A percentile compares a stretch with the other conserved stretches of the same genome.
phyloP scores from a whole-genome alignment of 2,113 vertebrate species.

The Pseudolaguvia tuberculata region DNA sequence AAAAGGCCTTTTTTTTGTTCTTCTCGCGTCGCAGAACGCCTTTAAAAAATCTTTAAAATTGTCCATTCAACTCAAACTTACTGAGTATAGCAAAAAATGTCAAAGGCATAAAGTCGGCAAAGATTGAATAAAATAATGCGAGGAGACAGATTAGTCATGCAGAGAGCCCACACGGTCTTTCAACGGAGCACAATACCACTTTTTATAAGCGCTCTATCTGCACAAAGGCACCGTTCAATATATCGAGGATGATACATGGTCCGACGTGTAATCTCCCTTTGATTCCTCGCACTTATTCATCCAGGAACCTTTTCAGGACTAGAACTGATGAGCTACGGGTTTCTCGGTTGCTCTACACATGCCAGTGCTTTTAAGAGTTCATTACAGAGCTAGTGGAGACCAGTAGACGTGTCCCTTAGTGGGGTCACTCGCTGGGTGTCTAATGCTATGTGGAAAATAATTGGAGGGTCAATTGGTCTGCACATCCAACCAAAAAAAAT shows the following conservation, averaged over 20 bases:
- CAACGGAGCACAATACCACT: constrained; percentile 94
- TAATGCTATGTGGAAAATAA: constrained; percentile 8
- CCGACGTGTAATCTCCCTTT: constrained; percentile 99
- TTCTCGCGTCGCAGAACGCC: constrained; percentile 84
- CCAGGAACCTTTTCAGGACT: constrained; percentile 93
- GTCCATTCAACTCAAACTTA: constrained; percentile 99
- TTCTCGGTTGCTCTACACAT: constrained; percentile 80
- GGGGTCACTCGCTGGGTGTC: constrained; percentile 6
- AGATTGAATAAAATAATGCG: constrained; percentile 99
- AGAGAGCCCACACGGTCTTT: constrained; percentile 98
- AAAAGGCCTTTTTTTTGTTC: constrained; percentile 87
- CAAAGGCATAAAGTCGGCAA: constrained; percentile 99
- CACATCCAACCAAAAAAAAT: not conserved
- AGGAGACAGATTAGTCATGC: constrained; percentile 99
- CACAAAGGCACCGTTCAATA: constrained; percentile 99
- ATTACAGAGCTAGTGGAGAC: constrained; percentile 50
- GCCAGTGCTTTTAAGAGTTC: constrained; percentile 69
- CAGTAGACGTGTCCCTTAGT: constrained; percentile 20
- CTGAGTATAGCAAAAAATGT: constrained; percentile 99
- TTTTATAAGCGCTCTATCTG: constrained; percentile 98
- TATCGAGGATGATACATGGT: constrained; percentile 99
- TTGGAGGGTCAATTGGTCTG: not conserved
- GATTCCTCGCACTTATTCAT: constrained; percentile 97
- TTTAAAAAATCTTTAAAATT: constrained; percentile 99
- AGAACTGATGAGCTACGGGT: constrained; percentile 97